Conservation (phyloP, 2,797 vertebrate species). For the Holocentrus rufus region DNA sequence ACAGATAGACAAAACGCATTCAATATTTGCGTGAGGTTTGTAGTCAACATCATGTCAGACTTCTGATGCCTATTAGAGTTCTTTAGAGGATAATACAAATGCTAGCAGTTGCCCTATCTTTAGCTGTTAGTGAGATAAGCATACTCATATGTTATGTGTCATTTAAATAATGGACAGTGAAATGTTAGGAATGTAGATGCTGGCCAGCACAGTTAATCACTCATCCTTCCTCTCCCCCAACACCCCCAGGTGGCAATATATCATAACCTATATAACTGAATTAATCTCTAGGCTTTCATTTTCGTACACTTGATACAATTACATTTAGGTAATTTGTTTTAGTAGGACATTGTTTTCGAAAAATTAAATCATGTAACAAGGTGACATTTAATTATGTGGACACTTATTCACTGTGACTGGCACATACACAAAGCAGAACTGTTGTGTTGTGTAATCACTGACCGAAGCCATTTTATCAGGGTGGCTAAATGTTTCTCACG, state of each 20-base stretch:
- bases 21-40: no score
- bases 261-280: constrained; percentile 1
- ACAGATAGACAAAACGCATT: no score
- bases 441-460: not conserved
- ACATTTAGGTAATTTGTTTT: not conserved
- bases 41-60: no score
- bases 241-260: not conserved
- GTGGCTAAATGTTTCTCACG: not conserved
- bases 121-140: no score
- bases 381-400: constrained; percentile 21
- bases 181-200: not conserved
- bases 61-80: no score
- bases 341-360: constrained; percentile 22
- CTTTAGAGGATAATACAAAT: no score
- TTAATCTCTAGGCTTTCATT: not conserved
- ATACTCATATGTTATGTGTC: not conserved
- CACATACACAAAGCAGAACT: not conserved
- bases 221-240: constrained; percentile 5
- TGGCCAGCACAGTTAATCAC: not conserved
- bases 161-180: not conserved
- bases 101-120: no score
- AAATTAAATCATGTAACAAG: constrained; percentile 24
- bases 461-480: not conserved
- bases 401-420: constrained; percentile 15
- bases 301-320: constrained; percentile 9